A percentile compares a stretch with the other conserved stretches of the same genome.
phyloP scores from a whole-genome alignment of 2,888 invertebrate genomes.

The Bedellia somnulentella region DNA sequence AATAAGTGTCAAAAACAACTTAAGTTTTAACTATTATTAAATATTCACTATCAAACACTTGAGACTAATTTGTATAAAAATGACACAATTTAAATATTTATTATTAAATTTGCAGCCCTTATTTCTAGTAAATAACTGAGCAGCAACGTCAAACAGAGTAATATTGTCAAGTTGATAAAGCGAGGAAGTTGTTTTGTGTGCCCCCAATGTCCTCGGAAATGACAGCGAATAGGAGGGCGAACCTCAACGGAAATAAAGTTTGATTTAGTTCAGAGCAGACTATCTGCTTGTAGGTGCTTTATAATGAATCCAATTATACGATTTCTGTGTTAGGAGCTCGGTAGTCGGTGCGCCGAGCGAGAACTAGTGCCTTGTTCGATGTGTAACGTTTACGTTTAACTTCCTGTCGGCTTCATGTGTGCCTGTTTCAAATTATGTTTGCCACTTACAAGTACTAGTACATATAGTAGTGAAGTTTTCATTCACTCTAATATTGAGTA shows the following conservation, averaged over 20 bases:
- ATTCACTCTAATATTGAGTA: too few relatives aligned
- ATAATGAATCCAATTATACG: slow-evolving; percentile 33
- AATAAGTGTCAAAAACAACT: too few relatives aligned
- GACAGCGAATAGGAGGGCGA: slow-evolving; percentile 20
- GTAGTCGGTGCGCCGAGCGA: slow-evolving; percentile 6
- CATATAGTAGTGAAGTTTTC: too few relatives aligned
- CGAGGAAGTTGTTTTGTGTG: too few relatives aligned
- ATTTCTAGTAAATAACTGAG: too few relatives aligned
- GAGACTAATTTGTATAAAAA: too few relatives aligned
- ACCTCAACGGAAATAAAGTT: slow-evolving; percentile 47
- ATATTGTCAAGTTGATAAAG: too few relatives aligned
- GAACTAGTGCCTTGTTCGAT: slow-evolving; percentile 2
- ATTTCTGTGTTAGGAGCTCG: slow-evolving; percentile 9
- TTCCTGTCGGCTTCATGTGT: slow-evolving; percentile 1
- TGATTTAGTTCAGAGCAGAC: slow-evolving; percentile 50
- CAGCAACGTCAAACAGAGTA: too few relatives aligned
- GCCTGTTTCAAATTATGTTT: neutral
- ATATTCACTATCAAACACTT: too few relatives aligned
- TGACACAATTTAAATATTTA: too few relatives aligned
- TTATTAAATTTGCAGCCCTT: too few relatives aligned
- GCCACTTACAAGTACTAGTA: neutral
- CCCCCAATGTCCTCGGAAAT: slow-evolving; percentile 21
- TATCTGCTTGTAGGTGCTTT: slow-evolving; percentile 29
- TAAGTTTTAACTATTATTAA: too few relatives aligned
- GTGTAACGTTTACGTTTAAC: slow-evolving; percentile 2